phyloP scores from a whole-genome alignment of 2,797 vertebrate species.

The Microchirus variegatus region DNA sequence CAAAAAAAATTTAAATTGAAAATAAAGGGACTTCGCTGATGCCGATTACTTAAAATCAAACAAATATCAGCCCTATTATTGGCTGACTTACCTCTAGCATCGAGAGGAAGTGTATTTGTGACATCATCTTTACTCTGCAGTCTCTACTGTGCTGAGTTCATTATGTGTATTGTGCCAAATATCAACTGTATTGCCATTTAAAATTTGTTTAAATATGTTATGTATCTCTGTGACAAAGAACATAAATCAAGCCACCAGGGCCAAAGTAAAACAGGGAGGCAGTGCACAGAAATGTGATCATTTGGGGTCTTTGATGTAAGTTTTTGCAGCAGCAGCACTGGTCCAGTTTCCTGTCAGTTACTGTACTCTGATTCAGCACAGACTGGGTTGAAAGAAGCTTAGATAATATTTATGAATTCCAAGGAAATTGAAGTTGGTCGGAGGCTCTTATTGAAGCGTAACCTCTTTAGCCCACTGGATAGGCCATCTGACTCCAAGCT shows the following conservation, averaged over 20 bases:
- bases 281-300: not conserved
- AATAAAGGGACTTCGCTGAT: too few relatives aligned
- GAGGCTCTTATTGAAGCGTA: constrained; percentile 25
- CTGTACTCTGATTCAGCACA: constrained; percentile 27
- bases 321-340: not conserved
- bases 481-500: constrained; percentile 35
- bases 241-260: too few relatives aligned
- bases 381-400: constrained; percentile 31
- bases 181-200: not conserved
- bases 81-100: not conserved
- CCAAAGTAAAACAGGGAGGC: too few relatives aligned
- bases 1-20: too few relatives aligned
- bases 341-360: constrained; percentile 39
- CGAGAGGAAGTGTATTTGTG: not conserved
- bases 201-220: too few relatives aligned
- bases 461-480: constrained; percentile 30
- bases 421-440: constrained; percentile 44
- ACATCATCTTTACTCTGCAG: not conserved
- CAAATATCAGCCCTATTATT: too few relatives aligned
- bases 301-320: not conserved
- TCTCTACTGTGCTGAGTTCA: constrained; percentile 4
- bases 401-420: constrained; percentile 49
- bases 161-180: constrained; percentile 6
- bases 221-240: too few relatives aligned
- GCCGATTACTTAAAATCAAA: too few relatives aligned